Percentiles rank a stretch among this genome's conserved stretches.
phyloP scores from a whole-genome alignment of 2,888 invertebrate species.

The Horisme vitalbata region DNA sequence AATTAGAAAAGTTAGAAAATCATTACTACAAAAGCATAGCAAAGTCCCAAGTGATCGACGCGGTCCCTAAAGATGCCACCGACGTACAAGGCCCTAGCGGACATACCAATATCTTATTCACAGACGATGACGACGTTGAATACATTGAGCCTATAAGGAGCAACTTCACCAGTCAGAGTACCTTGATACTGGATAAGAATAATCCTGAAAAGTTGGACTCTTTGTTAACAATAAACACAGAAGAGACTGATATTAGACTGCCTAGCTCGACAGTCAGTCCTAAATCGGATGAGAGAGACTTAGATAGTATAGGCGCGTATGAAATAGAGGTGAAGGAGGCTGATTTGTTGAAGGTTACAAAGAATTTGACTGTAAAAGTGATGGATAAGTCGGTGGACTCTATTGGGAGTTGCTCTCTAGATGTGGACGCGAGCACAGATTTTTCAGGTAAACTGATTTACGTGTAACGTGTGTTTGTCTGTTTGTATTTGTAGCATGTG shows the following conservation, averaged over 20 bases:
- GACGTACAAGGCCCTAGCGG: slow-evolving; percentile 70
- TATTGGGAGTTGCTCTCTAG: slow-evolving; percentile 93
- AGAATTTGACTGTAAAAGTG: slow-evolving; percentile 75
- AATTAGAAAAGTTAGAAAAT: slow-evolving; percentile 75
- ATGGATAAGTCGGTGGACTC: slow-evolving; percentile 92
- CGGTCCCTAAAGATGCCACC: slow-evolving; percentile 73
- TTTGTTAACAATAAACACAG: slow-evolving; percentile 69
- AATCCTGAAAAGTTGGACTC: slow-evolving; percentile 64
- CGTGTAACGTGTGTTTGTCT: slow-evolving; percentile 44
- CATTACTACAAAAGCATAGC: slow-evolving; percentile 74
- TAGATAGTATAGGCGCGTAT: slow-evolving; percentile 73
- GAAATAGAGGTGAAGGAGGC: slow-evolving; percentile 76
- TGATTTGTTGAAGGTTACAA: slow-evolving; percentile 64
- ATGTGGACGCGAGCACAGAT: slow-evolving; percentile 90
- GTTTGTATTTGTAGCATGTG: slow-evolving; percentile 45
- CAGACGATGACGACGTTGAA: slow-evolving; percentile 73
- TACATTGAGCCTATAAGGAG: slow-evolving; percentile 79
- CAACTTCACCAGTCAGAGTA: slow-evolving; percentile 76
- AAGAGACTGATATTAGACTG: slow-evolving; percentile 72
- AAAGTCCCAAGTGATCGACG: slow-evolving; percentile 69
- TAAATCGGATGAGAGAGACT: slow-evolving; percentile 60
- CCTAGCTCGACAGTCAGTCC: slow-evolving; percentile 76
- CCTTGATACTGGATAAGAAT: slow-evolving; percentile 72
- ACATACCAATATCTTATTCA: slow-evolving; percentile 62
- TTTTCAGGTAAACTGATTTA: slow-evolving; percentile 85